Percentiles rank a stretch among this genome's conserved stretches.
Conservation (phyloP, 1,140 invertebrate species). For the Sarcophaga bullata region DNA sequence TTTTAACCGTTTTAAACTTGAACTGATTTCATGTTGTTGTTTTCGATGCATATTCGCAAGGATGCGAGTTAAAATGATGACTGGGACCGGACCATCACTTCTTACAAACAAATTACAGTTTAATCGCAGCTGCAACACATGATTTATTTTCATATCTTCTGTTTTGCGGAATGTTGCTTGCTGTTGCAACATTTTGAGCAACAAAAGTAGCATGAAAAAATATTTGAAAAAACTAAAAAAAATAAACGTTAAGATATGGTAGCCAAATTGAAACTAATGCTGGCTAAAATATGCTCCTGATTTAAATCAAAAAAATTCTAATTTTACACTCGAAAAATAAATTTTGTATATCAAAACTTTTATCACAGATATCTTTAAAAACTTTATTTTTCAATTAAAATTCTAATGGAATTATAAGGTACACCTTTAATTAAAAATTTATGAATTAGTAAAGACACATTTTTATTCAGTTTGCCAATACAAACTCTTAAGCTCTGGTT, state of each 20-base stretch:
- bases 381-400: no score
- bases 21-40: slow-evolving; percentile 28
- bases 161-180: background rate
- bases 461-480: no score
- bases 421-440: no score
- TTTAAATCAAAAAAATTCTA: background rate
- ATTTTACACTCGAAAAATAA: background rate
- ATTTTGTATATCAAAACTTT: background rate
- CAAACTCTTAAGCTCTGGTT: no score
- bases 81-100: background rate
- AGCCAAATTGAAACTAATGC: background rate
- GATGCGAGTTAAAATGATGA: no score
- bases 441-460: no score
- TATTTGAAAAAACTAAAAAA: no score
- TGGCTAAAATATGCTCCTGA: background rate
- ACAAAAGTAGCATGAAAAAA: no score
- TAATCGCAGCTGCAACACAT: slow-evolving; percentile 14
- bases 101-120: slow-evolving; percentile 7
- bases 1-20: slow-evolving; percentile 19
- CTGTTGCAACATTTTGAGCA: background rate
- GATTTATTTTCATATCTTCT: background rate
- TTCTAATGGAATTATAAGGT: no score
- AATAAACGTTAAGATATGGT: background rate
- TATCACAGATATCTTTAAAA: no score
- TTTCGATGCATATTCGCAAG: background rate